Conservation (phyloP, 2,888 invertebrate species). For the Napeogenes sylphis region DNA sequence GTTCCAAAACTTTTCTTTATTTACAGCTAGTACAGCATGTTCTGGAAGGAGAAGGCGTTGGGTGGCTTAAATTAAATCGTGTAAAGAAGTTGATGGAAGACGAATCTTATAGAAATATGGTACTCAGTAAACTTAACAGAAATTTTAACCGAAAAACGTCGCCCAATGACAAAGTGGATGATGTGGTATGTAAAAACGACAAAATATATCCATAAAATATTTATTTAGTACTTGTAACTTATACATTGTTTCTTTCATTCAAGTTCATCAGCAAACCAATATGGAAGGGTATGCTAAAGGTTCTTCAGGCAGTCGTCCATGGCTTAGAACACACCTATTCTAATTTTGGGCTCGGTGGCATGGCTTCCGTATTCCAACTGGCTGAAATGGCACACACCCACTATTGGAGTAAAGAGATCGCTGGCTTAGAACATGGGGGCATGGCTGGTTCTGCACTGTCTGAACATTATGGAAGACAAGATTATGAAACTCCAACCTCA, state of each 20-base stretch:
- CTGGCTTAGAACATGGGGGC: conserved; percentile 76
- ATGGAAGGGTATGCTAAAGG: conserved; percentile 98
- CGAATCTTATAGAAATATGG: conserved; percentile 97
- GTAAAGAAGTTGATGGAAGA: conserved; percentile 98
- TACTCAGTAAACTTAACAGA: conserved; percentile 95
- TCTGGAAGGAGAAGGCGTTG: conserved; percentile 94
- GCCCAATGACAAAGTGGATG: conserved; percentile 97
- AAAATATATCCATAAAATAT: background rate
- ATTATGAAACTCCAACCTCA: conserved; percentile 57
- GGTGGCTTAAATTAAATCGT: conserved; percentile 96
- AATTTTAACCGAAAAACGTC: conserved; percentile 95
- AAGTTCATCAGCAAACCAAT: conserved; percentile 92
- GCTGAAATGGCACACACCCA: conserved; percentile 99
- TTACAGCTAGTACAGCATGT: conserved; percentile 87
- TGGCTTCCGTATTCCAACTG: conserved; percentile 97
- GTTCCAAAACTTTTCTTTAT: background rate
- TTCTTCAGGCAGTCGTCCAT: conserved; percentile 91
- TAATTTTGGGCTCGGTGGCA: conserved; percentile 96
- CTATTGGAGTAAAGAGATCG: conserved; percentile 94
- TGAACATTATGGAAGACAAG: conserved; percentile 51
- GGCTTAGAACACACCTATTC: conserved; percentile 95
- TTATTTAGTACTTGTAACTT: background rate
- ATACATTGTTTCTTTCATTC: conserved; percentile 33
- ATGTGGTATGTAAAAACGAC: conserved; percentile 85
- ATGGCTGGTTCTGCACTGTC: conserved; percentile 62